Conservation (phyloP, 2,888 invertebrate species). For the Furcula furcula region DNA sequence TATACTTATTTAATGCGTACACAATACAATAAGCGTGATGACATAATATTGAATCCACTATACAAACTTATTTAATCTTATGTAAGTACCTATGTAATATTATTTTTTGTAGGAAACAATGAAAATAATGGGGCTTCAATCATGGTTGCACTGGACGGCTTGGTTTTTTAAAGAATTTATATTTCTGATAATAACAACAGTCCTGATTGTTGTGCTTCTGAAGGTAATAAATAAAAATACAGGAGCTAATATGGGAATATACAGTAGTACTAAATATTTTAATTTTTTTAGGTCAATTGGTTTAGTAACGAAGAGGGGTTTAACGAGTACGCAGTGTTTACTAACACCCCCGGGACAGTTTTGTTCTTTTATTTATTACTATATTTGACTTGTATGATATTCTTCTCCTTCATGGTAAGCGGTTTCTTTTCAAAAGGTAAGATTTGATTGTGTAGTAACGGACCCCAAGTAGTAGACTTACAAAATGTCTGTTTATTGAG, state of each 20-base stretch:
- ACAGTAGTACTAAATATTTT: neutral
- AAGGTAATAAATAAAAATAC: slow-evolving; percentile 65
- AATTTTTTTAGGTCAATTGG: slow-evolving; percentile 74
- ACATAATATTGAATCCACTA: too few species aligned
- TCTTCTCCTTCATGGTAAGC: slow-evolving; percentile 90
- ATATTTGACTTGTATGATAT: slow-evolving; percentile 86
- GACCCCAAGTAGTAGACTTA: too few species aligned
- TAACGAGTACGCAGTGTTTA: slow-evolving; percentile 84
- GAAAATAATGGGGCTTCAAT: slow-evolving; percentile 94
- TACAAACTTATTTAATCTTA: too few species aligned
- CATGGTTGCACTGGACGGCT: slow-evolving; percentile 92
- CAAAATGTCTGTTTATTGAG: too few species aligned
- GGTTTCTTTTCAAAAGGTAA: slow-evolving; percentile 90
- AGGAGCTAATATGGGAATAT: too few species aligned
- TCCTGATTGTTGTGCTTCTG: slow-evolving; percentile 79
- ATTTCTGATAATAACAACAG: slow-evolving; percentile 83
- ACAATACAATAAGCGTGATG: too few species aligned
- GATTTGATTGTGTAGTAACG: too few species aligned
- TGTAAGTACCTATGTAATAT: too few species aligned
- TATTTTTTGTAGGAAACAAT: slow-evolving; percentile 87
- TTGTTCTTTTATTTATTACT: slow-evolving; percentile 86
- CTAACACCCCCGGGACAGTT: slow-evolving; percentile 84
- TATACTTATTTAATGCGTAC: too few species aligned
- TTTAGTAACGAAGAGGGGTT: slow-evolving; percentile 68
- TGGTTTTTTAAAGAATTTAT: slow-evolving; percentile 92